These are phyloP conservation scores for Phyllotreta striolata DNA, from an alignment of 2,888 invertebrate species.

Conservation along the genomic window DNA sequence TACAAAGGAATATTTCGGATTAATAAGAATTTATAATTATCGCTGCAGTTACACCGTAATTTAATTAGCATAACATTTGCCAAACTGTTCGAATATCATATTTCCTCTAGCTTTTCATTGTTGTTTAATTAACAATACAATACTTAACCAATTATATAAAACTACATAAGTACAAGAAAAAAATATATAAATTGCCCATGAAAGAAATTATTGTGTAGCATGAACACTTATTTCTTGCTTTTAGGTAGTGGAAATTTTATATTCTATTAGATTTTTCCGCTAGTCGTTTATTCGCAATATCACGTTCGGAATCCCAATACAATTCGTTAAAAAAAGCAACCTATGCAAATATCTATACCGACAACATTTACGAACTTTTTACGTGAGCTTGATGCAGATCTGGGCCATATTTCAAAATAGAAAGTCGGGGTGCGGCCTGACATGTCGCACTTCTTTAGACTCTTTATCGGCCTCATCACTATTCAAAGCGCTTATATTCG, in stretches of 20 bases:
- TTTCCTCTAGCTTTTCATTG: no score
- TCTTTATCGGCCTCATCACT: conserved; percentile 38
- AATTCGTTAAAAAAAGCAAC: conserved; percentile 16
- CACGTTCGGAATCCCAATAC: conserved; percentile 15
- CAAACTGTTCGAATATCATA: no score
- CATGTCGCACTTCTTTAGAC: conserved; percentile 32
- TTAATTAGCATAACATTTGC: no score
- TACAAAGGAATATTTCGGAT: no score
- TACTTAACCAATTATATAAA: no score
- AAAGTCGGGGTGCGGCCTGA: conserved; percentile 30
- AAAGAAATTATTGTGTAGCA: no score
- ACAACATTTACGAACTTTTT: conserved; percentile 30
- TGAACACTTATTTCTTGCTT: no score
- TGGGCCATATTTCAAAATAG: conserved; percentile 26
- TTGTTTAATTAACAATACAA: no score
- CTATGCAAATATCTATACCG: conserved; percentile 19
- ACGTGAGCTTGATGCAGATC: conserved; percentile 31
- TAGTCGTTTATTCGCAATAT: conserved; percentile 1
- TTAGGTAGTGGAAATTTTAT: conserved; percentile 5
- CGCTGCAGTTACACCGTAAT: no score
- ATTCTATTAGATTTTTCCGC: conserved; percentile 11
- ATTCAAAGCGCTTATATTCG: conserved; percentile 36
- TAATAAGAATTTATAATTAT: no score
- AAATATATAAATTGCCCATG: no score
- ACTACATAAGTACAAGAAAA: no score